Evolutionary conservation across 2,888 invertebrate species (phyloP), one percentile per base, ranked within the genome.

Genomic region (Anthrax anthrax): DNA sequence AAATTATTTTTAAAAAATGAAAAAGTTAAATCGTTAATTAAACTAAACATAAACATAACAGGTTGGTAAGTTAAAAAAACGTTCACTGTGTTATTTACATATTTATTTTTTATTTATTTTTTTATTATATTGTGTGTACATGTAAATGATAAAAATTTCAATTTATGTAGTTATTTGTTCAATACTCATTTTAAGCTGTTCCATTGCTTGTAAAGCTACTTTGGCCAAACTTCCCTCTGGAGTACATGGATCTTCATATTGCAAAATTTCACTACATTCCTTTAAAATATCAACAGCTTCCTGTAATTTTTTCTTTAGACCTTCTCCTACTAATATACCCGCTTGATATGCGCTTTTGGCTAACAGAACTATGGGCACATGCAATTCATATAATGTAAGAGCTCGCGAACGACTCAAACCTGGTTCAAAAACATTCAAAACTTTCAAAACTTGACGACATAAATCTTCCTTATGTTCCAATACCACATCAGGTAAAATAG

Each of bases 331-430:
- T 16, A 82, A 75, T 0, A 72, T 63, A 1, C 75, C 77, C 0
- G 73, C 71, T 40, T 73, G 72, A 57, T 75, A 82, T 49, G 76
- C 75, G 53, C 72, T 79, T 54, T 78, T 76, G 0, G 84, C 81
- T 51, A 84, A 58, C 54, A 81, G 72, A 62, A 86, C 76, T 10
- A 86, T 59, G 0, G 87, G 85, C 0, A 82, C 83, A 59, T 89
- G 87, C 14, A 88, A 65, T 62, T 90, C 89, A 60, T 87, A 89
- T 19, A 87, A 62, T 56, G 81, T 77, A 70, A 84, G 77, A 13
- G 84, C 86, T 70, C 88, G 75, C 57, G 86, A 76, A 53, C 89
- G 72, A 39, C 80, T 81, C 45, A 79, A 72, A 2, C 89, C 89
- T 0, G 89, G 88, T 54, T 83, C 81, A 44, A 89, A 73, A 29